phyloP scores from a whole-genome alignment of 2,888 invertebrate species.

The Ormyrus pomaceus region DNA sequence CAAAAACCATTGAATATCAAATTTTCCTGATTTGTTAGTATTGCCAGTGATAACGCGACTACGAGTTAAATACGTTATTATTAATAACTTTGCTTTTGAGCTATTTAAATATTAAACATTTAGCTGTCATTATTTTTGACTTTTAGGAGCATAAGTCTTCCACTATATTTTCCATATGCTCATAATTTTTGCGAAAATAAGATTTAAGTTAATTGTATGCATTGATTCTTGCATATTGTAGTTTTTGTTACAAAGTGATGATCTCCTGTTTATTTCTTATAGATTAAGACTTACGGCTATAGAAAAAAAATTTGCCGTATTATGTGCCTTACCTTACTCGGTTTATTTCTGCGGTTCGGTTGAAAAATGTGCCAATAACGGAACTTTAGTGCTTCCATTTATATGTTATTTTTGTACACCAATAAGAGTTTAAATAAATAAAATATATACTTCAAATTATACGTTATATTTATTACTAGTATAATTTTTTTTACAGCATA shows the following conservation, averaged over 20 bases:
- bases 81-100: slow-evolving; percentile 15
- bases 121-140: slow-evolving; percentile 8
- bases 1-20: neutral
- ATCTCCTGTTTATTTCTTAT: slow-evolving; percentile 43
- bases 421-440: slow-evolving; percentile 45
- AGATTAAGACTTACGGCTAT: slow-evolving; percentile 16
- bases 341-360: slow-evolving; percentile 1
- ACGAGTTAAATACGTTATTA: slow-evolving; percentile 33
- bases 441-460: slow-evolving; percentile 7
- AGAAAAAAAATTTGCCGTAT: slow-evolving; percentile 1
- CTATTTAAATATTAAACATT: slow-evolving; percentile 19
- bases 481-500: neutral
- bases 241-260: slow-evolving; percentile 24
- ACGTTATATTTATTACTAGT: neutral
- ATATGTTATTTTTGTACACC: slow-evolving; percentile 43
- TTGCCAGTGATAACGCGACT: neutral
- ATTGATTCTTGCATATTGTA: slow-evolving; percentile 35
- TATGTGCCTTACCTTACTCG: slow-evolving; percentile 33
- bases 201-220: slow-evolving; percentile 25
- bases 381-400: slow-evolving; percentile 43
- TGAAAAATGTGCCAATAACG: slow-evolving; percentile 49
- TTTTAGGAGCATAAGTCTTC: slow-evolving; percentile 37
- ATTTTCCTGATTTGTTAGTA: slow-evolving; percentile 26
- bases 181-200: slow-evolving; percentile 25
- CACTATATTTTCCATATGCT: slow-evolving; percentile 20